Evolutionary conservation across 2,113 vertebrate genomes (phyloP).

Genomic region (Lucifuga dentata): DNA sequence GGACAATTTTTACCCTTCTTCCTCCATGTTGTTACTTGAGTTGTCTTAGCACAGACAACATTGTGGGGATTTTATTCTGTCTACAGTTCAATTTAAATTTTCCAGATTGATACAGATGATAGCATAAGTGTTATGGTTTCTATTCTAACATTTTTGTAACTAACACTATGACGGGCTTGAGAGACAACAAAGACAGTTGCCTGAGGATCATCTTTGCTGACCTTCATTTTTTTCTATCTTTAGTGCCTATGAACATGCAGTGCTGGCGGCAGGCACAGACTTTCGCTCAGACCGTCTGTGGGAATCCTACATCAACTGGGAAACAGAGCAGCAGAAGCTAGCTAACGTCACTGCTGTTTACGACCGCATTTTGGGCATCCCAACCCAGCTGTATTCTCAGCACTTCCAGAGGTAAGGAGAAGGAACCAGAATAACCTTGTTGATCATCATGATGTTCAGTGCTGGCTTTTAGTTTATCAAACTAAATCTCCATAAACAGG

Average conservation of each 20-base stretch:
- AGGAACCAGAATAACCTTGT: not conserved
- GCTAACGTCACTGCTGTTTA: constrained; percentile 94
- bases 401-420: constrained; percentile 93
- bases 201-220: not conserved
- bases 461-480: too few relatives aligned
- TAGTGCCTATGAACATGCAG: constrained; percentile 95
- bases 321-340: constrained; percentile 91
- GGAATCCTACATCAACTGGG: constrained; percentile 97
- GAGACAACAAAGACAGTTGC: not conserved
- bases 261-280: constrained; percentile 96
- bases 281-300: constrained; percentile 98
- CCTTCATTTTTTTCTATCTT: constrained; percentile 5
- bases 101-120: too few relatives aligned
- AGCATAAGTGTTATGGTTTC: too few relatives aligned
- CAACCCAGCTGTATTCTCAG: constrained; percentile 95
- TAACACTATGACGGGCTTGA: too few relatives aligned
- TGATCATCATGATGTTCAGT: too few relatives aligned
- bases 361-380: constrained; percentile 94
- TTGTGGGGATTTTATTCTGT: too few relatives aligned
- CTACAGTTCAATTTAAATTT: too few relatives aligned
- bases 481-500: too few relatives aligned
- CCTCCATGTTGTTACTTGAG: not conserved
- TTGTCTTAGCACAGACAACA: too few relatives aligned
- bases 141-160: too few relatives aligned
- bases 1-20: not conserved